These are phyloP conservation scores for Melieria crassipennis DNA, from an alignment of 2,888 invertebrate species.

Conservation along the genomic window DNA sequence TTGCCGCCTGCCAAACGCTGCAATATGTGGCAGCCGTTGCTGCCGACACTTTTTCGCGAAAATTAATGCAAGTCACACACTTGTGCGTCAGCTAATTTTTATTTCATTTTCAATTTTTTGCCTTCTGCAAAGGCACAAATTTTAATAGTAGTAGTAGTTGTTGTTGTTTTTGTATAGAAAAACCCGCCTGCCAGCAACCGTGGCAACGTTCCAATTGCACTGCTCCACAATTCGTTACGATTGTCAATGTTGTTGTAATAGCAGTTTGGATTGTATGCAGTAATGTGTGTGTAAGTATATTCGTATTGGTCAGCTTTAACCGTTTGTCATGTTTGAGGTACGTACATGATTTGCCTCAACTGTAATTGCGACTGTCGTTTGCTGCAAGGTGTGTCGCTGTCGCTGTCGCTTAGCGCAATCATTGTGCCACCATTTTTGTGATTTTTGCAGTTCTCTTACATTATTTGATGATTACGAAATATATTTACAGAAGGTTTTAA, in stretches of 20 bases:
- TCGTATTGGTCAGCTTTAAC: constrained; percentile 21
- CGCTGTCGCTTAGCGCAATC: constrained; percentile 1
- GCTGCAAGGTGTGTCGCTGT: constrained; percentile 22
- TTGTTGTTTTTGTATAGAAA: neutral
- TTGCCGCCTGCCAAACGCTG: neutral
- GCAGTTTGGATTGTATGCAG: neutral
- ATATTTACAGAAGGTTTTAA: too few relatives aligned
- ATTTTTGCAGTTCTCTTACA: too few relatives aligned
- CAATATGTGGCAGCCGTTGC: constrained; percentile 5
- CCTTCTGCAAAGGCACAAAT: too few relatives aligned
- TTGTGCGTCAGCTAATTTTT: constrained; percentile 18
- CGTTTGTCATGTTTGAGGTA: constrained; percentile 28
- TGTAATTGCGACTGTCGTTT: constrained; percentile 8
- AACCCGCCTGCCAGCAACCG: neutral
- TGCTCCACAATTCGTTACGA: neutral
- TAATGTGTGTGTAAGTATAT: neutral
- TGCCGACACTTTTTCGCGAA: constrained; percentile 1
- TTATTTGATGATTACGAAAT: too few relatives aligned
- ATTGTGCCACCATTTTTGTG: too few relatives aligned
- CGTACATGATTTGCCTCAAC: constrained; percentile 25
- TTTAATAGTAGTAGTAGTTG: too few relatives aligned
- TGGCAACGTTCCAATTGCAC: neutral
- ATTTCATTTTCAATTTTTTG: too few relatives aligned
- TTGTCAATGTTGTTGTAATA: neutral
- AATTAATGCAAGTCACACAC: constrained; percentile 28